These are phyloP conservation scores for Drosophila obscura DNA, from an alignment of 1,140 invertebrate genomes.

Conservation along the genomic window DNA sequence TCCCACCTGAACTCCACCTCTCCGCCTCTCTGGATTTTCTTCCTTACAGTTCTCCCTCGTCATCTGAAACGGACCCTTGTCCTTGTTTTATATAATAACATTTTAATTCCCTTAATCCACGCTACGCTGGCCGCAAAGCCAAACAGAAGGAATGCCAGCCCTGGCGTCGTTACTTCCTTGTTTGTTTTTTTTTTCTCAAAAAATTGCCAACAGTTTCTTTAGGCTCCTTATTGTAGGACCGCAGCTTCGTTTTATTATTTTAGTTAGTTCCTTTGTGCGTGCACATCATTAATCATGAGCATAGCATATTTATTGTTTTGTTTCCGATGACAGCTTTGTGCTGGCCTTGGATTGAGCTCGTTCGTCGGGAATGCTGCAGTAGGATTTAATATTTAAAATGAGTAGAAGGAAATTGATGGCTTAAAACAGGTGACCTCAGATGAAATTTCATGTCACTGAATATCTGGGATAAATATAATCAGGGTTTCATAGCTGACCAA, in stretches of 20 bases:
- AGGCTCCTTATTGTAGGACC: slow-evolving; percentile 48
- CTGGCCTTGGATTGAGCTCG: slow-evolving; percentile 48
- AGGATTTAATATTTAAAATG: slow-evolving; percentile 33
- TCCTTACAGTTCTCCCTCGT: too few species aligned
- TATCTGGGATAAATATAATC: slow-evolving; percentile 34
- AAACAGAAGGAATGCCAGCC: slow-evolving; percentile 60
- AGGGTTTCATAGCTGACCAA: slow-evolving; percentile 19
- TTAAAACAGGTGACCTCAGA: not conserved
- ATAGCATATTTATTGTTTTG: slow-evolving; percentile 75
- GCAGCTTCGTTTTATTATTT: slow-evolving; percentile 22
- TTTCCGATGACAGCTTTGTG: slow-evolving; percentile 76
- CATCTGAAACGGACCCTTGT: slow-evolving; percentile 19
- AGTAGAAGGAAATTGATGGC: not conserved
- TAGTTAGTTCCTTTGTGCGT: slow-evolving; percentile 49
- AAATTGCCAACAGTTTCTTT: slow-evolving; percentile 38
- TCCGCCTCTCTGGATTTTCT: not conserved
- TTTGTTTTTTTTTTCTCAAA: slow-evolving; percentile 2
- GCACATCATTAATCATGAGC: slow-evolving; percentile 79
- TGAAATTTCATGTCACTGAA: not conserved
- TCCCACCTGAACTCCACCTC: not conserved
- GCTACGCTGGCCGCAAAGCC: slow-evolving; percentile 74
- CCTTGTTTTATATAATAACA: slow-evolving; percentile 78
- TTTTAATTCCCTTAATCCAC: slow-evolving; percentile 82
- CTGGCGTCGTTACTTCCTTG: slow-evolving; percentile 26
- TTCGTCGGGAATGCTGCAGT: slow-evolving; percentile 32